Evolutionary conservation across 2,888 invertebrate species (phyloP).

Genomic region (Calliphora vomitoria): DNA sequence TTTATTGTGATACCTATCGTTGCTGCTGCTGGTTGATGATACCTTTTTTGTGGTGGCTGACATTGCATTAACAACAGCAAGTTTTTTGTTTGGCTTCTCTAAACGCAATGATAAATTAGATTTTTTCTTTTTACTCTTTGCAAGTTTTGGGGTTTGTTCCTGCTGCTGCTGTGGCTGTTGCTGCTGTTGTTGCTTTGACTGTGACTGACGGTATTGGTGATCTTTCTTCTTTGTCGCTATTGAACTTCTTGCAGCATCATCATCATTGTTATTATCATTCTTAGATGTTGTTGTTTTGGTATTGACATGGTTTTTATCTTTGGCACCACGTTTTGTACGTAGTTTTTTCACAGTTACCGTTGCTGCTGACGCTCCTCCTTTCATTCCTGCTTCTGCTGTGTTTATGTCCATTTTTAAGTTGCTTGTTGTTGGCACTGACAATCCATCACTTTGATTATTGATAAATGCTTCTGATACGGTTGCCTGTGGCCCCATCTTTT

Average conservation of each 20-base stretch:
- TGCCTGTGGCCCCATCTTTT: conserved; percentile 67
- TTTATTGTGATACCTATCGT: conserved; percentile 78
- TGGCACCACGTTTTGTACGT: conserved; percentile 77
- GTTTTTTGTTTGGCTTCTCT: conserved; percentile 74
- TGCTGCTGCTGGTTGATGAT: conserved; percentile 70
- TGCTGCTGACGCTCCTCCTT: conserved; percentile 29
- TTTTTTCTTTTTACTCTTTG: conserved; percentile 75
- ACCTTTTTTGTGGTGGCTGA: conserved; percentile 65
- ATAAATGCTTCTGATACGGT: conserved; percentile 77
- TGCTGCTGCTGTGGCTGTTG: conserved; percentile 73
- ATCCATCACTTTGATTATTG: conserved; percentile 83
- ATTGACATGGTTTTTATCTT: conserved; percentile 69
- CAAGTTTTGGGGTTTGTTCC: conserved; percentile 61
- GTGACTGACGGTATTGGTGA: conserved; percentile 63
- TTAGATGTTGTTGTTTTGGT: conserved; percentile 65
- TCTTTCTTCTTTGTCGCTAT: conserved; percentile 72
- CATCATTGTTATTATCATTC: conserved; percentile 42
- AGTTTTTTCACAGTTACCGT: conserved; percentile 75
- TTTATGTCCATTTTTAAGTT: conserved; percentile 59
- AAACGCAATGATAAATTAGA: conserved; percentile 84
- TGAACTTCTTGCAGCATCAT: conserved; percentile 51
- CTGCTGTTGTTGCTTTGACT: conserved; percentile 15
- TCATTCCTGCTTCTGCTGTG: conserved; percentile 65
- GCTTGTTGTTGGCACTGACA: conserved; percentile 73
- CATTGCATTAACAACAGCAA: conserved; percentile 50